Percentiles rank a stretch among this genome's conserved stretches.
Conservation (phyloP, 2,797 vertebrate genomes). For the Eurystomus glaucurus region DNA sequence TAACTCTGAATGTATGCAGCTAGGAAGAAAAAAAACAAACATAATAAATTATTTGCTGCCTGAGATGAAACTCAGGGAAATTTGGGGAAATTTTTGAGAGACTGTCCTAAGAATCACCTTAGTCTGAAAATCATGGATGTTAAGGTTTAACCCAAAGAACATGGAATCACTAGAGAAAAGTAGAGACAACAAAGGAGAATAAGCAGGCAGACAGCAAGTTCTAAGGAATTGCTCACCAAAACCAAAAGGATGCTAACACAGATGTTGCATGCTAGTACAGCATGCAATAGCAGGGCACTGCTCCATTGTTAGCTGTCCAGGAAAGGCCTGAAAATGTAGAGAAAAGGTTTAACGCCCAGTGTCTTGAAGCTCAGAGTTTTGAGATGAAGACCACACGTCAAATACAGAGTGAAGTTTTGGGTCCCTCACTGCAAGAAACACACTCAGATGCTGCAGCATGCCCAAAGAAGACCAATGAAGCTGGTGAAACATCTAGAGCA, state of each 20-base stretch:
- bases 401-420: background rate
- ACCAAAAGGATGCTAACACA: background rate
- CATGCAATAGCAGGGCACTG: background rate
- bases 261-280: background rate
- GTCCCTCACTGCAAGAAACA: background rate
- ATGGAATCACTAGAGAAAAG: background rate
- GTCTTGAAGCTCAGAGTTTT: background rate
- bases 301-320: background rate
- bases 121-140: background rate
- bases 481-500: background rate
- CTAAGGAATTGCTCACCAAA: background rate
- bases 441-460: fast-evolving
- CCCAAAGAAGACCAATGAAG: background rate
- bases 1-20: background rate
- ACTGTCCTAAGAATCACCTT: background rate
- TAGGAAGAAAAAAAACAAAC: background rate
- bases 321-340: background rate
- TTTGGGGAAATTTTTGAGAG: background rate
- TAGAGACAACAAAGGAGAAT: background rate
- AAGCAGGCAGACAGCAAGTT: background rate
- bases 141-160: background rate
- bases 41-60: background rate
- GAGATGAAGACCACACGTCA: fast-evolving
- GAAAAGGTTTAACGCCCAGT: background rate
- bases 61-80: background rate